Evolutionary conservation across 2,888 invertebrate species (phyloP), one percentile per base, ranked within the genome.

Genomic region (Phaonia tiefii): DNA sequence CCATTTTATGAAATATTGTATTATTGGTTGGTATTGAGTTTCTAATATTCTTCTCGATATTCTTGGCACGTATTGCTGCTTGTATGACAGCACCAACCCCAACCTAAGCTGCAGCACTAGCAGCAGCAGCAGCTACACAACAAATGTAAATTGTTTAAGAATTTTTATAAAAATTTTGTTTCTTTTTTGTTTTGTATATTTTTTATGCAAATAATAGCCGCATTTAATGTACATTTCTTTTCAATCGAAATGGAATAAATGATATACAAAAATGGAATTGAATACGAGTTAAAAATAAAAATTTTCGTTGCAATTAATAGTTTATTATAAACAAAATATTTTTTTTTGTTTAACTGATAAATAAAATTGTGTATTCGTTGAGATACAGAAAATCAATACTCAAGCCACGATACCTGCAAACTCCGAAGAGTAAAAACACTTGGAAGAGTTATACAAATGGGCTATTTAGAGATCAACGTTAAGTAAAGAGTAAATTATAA

Each of bases 151-250:
- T 22, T n/a, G 20, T 7, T 51, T 51, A 20, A 1, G 8, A 20
- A 20, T 51, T 51, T 22, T 51, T 51, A 20, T 22, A 8, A n/a
- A 44, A 31, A 31, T 31, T 31, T 31, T 58, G 1, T 15, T 22
- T 42, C 42, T 63, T 63, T 63, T 13, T 37, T n/a, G 15, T 58
- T 58, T 58, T 26, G 4, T 56, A 65, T 39, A 44, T 54, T 39
- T 69, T 71, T 70, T 67, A 75, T 79, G 79, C 75, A 79, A 79
- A 79, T 79, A 3, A 31, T 39, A 72, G 44, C 65, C 67, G 51
- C 51, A 37, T 79, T 71, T 26, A 67, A 58, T 37, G 39, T 63
- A 13, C 5, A 22, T 42, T 58, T 37, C 1, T 39, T 63, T 63
- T 11, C 13, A 4, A 63, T 42, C 20, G 22, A 63, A 63, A 63